Percentiles rank a stretch among this genome's conserved stretches.
phyloP scores from a whole-genome alignment of 2,797 vertebrate species.

The Poeciliopsis presidionis region DNA sequence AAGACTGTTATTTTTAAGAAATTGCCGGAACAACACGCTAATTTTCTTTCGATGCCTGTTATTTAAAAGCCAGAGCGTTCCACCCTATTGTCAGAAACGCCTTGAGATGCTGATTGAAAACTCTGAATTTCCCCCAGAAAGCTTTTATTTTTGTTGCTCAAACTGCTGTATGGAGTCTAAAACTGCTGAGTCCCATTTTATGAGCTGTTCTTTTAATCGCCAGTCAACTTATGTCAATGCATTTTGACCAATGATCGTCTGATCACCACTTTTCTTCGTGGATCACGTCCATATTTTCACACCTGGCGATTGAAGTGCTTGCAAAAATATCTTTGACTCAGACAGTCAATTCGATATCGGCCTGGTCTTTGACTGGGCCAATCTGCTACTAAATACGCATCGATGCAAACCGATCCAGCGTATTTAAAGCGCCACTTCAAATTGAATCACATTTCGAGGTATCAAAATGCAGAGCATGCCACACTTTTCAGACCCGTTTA shows the following conservation, averaged over 20 bases:
- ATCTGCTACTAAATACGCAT: background rate
- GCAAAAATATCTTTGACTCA: background rate
- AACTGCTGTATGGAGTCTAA: too few relatives aligned
- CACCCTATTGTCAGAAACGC: background rate
- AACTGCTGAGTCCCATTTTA: too few relatives aligned
- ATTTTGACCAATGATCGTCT: too few relatives aligned
- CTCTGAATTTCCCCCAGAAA: background rate
- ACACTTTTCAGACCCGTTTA: background rate
- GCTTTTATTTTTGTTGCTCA: too few relatives aligned
- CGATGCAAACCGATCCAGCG: background rate
- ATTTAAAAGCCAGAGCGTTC: conserved; percentile 5
- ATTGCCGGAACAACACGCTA: background rate
- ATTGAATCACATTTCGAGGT: background rate
- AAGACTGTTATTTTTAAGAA: background rate
- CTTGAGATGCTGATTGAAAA: conserved; percentile 8
- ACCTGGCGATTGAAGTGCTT: background rate
- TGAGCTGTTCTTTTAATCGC: too few relatives aligned
- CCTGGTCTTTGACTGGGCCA: background rate
- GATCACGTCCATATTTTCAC: background rate
- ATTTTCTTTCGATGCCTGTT: background rate
- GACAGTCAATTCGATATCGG: background rate
- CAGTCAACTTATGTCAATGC: too few relatives aligned
- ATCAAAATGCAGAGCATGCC: background rate
- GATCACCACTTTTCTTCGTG: too few relatives aligned
- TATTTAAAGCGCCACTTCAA: too few relatives aligned